phyloP scores from a whole-genome alignment of 2,888 invertebrate species.

The Dendrolimus pini region DNA sequence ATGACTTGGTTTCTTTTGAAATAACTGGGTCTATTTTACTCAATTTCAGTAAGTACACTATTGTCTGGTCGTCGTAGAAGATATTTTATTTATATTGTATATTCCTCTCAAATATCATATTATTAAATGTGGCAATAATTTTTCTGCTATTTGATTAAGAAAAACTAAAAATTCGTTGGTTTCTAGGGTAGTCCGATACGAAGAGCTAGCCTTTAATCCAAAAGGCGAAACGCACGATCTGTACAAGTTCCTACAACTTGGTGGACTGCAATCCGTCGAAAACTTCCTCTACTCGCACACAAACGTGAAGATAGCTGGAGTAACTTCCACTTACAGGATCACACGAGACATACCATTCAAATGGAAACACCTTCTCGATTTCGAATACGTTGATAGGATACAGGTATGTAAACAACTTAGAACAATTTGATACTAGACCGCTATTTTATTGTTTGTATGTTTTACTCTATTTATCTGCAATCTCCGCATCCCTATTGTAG shows the following conservation, averaged over 20 bases:
- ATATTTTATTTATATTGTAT: too few species aligned
- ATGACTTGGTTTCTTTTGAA: too few species aligned
- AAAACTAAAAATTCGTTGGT: too few species aligned
- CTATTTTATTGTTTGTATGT: background rate
- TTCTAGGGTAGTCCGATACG: slow-evolving; percentile 87
- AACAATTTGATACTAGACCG: too few species aligned
- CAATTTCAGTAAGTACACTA: too few species aligned
- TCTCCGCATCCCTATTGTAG: too few species aligned
- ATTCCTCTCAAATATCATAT: too few species aligned
- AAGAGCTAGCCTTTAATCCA: slow-evolving; percentile 88
- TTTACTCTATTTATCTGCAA: background rate
- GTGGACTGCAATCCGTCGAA: slow-evolving; percentile 79
- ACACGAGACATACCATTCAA: slow-evolving; percentile 89
- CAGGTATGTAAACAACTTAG: slow-evolving; percentile 49
- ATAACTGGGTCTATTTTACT: too few species aligned
- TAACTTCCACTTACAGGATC: slow-evolving; percentile 90
- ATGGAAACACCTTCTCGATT: slow-evolving; percentile 87
- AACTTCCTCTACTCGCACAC: slow-evolving; percentile 89
- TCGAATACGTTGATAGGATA: slow-evolving; percentile 81
- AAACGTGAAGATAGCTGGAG: slow-evolving; percentile 85
- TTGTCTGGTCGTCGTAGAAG: too few species aligned
- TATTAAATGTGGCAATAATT: too few species aligned
- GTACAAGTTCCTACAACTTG: slow-evolving; percentile 85
- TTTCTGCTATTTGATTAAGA: too few species aligned
- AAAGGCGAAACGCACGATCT: slow-evolving; percentile 81